Percentiles rank a stretch among this genome's conserved stretches.
Conservation (phyloP, 2,797 vertebrate species). For the Coranthus polyacanthus region DNA sequence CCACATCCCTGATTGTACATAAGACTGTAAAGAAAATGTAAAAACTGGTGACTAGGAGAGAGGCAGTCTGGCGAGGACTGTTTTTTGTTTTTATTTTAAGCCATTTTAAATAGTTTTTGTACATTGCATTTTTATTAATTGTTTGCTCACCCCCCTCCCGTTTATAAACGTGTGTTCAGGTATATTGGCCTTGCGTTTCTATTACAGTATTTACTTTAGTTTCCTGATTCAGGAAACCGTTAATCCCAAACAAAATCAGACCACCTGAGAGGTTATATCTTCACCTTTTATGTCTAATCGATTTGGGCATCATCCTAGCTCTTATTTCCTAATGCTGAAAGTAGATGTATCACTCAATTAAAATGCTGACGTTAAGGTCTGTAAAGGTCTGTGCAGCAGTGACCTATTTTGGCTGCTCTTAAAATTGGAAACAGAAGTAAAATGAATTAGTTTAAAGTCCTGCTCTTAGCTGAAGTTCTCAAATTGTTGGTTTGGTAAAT, state of each 20-base stretch:
- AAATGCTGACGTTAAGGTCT: not conserved
- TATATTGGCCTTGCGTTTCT: conserved; percentile 36
- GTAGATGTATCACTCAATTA: conserved; percentile 3
- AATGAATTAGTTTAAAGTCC: conserved; percentile 15
- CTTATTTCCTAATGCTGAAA: conserved; percentile 1
- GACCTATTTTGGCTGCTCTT: conserved; percentile 6
- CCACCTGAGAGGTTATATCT: conserved; percentile 8
- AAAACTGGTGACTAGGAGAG: conserved; percentile 38
- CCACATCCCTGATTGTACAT: conserved; percentile 70
- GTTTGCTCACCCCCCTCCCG: not conserved
- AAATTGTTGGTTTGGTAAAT: conserved; percentile 7
- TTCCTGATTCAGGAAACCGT: not conserved
- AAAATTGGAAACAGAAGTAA: not conserved
- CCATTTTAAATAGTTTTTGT: conserved; percentile 71
- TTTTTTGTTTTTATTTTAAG: conserved; percentile 51
- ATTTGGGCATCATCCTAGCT: not conserved
- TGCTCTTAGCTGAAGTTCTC: not conserved
- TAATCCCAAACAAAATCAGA: not conserved
- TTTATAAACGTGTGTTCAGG: conserved; percentile 19
- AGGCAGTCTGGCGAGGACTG: conserved; percentile 39
- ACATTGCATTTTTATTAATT: conserved; percentile 61
- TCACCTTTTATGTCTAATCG: conserved; percentile 11
- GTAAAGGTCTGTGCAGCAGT: not conserved
- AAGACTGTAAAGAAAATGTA: conserved; percentile 72
- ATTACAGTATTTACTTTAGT: conserved; percentile 28